phyloP scores from a whole-genome alignment of 2,888 invertebrate genomes.

The Cephus spinipes region DNA sequence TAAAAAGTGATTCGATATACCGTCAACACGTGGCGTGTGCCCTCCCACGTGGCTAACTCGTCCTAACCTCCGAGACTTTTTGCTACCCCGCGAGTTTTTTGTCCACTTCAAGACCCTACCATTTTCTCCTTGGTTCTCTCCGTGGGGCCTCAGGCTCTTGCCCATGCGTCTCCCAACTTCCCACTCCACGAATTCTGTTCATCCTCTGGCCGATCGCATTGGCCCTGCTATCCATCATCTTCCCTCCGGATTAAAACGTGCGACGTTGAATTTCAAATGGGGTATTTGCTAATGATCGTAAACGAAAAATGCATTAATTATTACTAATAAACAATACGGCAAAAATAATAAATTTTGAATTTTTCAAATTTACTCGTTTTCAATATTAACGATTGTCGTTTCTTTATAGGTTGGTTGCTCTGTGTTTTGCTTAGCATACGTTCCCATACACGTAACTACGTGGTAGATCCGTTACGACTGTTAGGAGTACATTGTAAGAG shows the following conservation, averaged over 20 bases:
- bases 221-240: conserved; percentile 44
- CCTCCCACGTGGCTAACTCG: conserved; percentile 25
- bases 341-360: neutral
- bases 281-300: neutral
- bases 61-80: conserved; percentile 17
- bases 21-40: conserved; percentile 26
- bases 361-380: neutral
- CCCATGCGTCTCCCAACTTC: conserved; percentile 13
- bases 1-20: neutral
- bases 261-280: conserved; percentile 31
- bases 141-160: conserved; percentile 15
- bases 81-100: conserved; percentile 22
- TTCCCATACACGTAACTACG: neutral
- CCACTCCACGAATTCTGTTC: conserved; percentile 20
- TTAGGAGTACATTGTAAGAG: neutral
- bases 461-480: neutral
- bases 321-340: too few species aligned
- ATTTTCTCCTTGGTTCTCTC: neutral
- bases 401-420: neutral
- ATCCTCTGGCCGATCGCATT: conserved; percentile 12
- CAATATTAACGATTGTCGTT: too few species aligned
- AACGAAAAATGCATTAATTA: neutral
- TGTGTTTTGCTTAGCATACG: neutral
- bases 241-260: conserved; percentile 40
- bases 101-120: conserved; percentile 18